Percentiles rank a stretch among this genome's conserved stretches.
Evolutionary conservation across 2,888 invertebrate species (phyloP).

Genomic region (Calephelis perditalis): DNA sequence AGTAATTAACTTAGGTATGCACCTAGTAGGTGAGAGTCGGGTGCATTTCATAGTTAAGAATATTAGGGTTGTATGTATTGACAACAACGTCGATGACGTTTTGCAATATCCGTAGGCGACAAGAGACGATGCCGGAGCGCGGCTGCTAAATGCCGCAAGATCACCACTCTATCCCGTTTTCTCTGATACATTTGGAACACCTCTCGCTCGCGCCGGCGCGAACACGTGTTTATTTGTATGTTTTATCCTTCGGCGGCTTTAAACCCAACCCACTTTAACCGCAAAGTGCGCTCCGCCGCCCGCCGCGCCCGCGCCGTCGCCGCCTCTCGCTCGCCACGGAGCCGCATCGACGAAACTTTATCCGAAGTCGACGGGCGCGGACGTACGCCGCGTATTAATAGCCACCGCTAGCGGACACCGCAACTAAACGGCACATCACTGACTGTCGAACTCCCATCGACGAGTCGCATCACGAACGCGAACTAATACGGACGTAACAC

Average conservation of each 20-base stretch:
- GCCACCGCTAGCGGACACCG: conserved; percentile 68
- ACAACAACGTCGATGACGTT: conserved; percentile 26
- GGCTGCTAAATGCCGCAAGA: conserved; percentile 75
- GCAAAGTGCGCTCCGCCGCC: conserved; percentile 80
- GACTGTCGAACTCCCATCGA: conserved; percentile 38
- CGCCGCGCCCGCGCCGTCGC: conserved; percentile 76
- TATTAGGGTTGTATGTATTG: background rate
- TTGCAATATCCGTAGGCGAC: conserved; percentile 34
- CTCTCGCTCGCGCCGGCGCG: conserved; percentile 80
- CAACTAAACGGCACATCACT: conserved; percentile 50
- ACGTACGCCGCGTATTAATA: conserved; percentile 74
- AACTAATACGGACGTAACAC: conserved; percentile 34
- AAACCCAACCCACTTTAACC: conserved; percentile 84
- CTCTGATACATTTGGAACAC: conserved; percentile 51
- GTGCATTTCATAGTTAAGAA: too few relatives aligned
- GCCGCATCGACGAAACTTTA: conserved; percentile 75
- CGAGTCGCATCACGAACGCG: conserved; percentile 37
- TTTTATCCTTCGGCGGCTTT: conserved; percentile 82
- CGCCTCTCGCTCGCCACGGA: conserved; percentile 66
- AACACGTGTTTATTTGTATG: conserved; percentile 81
- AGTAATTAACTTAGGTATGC: too few relatives aligned
- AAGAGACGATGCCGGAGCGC: conserved; percentile 44
- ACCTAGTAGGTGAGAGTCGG: too few relatives aligned
- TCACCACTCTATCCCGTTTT: conserved; percentile 60
- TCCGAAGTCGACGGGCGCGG: conserved; percentile 75